These are phyloP conservation scores for Eupithecia inturbata DNA, from an alignment of 2,888 invertebrate species.

Conservation along the genomic window DNA sequence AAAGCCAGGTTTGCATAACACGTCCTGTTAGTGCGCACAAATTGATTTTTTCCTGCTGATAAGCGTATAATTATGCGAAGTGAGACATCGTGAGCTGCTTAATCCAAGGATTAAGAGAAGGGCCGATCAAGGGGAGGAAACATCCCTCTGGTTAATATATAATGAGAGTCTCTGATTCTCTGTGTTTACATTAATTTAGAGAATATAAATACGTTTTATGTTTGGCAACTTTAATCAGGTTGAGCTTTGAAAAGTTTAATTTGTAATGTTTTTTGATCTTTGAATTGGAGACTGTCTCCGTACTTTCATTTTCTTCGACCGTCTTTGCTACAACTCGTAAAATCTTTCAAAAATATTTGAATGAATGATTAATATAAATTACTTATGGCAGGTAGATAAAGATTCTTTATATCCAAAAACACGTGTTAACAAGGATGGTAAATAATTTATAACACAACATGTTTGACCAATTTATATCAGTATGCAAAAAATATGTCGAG, in stretches of 20 bases:
- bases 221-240: constrained; percentile 33
- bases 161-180: constrained; percentile 73
- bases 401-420: too few species aligned
- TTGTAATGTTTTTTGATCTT: constrained; percentile 18
- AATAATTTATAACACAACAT: too few species aligned
- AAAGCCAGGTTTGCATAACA: constrained; percentile 43
- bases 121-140: constrained; percentile 72
- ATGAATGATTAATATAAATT: neutral
- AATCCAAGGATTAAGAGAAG: constrained; percentile 73
- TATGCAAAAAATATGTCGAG: too few species aligned
- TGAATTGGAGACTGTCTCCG: neutral
- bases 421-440: too few species aligned
- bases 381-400: neutral
- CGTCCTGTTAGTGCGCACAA: constrained; percentile 52
- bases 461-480: too few species aligned
- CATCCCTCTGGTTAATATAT: constrained; percentile 78
- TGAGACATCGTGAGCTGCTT: constrained; percentile 68
- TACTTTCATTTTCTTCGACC: neutral
- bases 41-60: constrained; percentile 72
- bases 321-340: neutral
- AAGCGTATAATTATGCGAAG: constrained; percentile 77
- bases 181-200: constrained; percentile 79
- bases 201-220: constrained; percentile 57
- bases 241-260: constrained; percentile 34
- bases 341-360: neutral